Evolutionary conservation across 2,113 vertebrate genomes (phyloP), one percentile per base, ranked within the genome.

Genomic region (Callorhinus ursinus): DNA sequence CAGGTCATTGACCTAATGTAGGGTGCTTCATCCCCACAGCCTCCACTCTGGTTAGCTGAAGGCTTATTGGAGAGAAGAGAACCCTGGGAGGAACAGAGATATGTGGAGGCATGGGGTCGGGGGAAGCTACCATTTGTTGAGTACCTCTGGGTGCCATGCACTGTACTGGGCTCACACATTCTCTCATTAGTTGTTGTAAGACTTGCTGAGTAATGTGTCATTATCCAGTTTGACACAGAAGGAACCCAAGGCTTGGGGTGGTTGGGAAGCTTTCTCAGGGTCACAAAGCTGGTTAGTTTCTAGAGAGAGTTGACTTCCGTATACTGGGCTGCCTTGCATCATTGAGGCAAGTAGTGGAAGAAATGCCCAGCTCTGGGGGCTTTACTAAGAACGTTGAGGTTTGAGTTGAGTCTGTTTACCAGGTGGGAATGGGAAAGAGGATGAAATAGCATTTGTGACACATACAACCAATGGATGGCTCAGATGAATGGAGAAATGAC

Each of bases 91-190:
- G 9, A 39, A 39, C 7, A 18, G 39, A 19, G 15, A 21, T 55
- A 57, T 77, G 55, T 59, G 31, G 81, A 63, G 24, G 24, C 33
- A 42, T 1, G 22, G 33, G 18, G 7, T 15, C 3, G 6, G 14
- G 7, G 33, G 11, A 1, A 6, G 42, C 28, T 42, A 12, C 28
- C 2, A 15, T n/a, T 69, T 83, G 42, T 19, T 49, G 21, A 21
- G 42, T 28, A 18, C 3, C 14, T 49, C 31, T 13, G 5, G 2
- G 36, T 4, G 6, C 39, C 24, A 7, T 0, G 0, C 4, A 11
- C 46, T 51, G 2, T 14, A 2, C 26, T 57, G n/a, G 42, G 24
- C 16, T 85, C 63, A 72, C 2, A 72, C 1, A 4, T 8, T 39
- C 46, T 84, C 7, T 80, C 2, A 16, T 53, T 24, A 22, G 28